Conservation (phyloP, 2,797 vertebrate genomes). For the Orestias chungarensis region DNA sequence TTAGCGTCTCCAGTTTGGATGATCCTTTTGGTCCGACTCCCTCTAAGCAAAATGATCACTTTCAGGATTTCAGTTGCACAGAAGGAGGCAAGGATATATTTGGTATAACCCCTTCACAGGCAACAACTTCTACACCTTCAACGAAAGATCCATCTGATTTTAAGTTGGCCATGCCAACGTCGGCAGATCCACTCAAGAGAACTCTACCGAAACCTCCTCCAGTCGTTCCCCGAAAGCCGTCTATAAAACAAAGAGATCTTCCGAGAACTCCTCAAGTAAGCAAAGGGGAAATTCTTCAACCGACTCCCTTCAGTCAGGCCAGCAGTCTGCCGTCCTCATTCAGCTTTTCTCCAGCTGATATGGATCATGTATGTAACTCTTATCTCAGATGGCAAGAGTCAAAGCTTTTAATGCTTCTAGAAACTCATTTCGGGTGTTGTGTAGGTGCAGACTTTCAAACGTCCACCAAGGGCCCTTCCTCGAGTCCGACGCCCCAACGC, state of each 20-base stretch:
- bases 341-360: conserved; percentile 14
- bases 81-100: conserved; percentile 17
- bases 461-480: conserved; percentile 66
- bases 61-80: conserved; percentile 29
- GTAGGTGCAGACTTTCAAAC: conserved; percentile 60
- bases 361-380: conserved; percentile 49
- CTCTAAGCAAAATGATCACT: conserved; percentile 14
- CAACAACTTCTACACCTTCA: conserved; percentile 1
- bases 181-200: conserved; percentile 21
- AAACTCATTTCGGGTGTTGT: background rate
- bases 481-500: conserved; percentile 42
- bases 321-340: conserved; percentile 14
- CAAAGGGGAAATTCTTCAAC: conserved; percentile 41
- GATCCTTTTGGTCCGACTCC: conserved; percentile 44
- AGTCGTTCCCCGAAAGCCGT: background rate
- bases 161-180: background rate
- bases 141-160: conserved; percentile 11
- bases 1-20: conserved; percentile 36
- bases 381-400: background rate
- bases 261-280: conserved; percentile 53
- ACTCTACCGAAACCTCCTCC: background rate
- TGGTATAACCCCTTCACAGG: conserved; percentile 1
- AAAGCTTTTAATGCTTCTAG: background rate
- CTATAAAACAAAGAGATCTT: background rate
- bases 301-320: conserved; percentile 47